Conservation (phyloP, 2,797 vertebrate genomes). For the Poecilia picta region DNA sequence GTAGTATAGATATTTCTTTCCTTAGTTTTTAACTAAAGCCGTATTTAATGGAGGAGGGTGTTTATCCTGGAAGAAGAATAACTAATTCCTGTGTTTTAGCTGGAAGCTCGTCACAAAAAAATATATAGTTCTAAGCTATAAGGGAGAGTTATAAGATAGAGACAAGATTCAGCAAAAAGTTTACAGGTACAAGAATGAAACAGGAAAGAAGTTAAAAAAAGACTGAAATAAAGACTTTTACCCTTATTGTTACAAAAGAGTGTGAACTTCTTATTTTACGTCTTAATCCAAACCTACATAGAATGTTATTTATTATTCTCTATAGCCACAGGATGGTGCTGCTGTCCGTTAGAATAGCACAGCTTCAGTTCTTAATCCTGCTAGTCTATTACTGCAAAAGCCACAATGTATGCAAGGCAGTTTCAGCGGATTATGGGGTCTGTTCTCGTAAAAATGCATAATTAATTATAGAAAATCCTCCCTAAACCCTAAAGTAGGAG, state of each 20-base stretch:
- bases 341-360: background rate
- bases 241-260: background rate
- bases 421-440: background rate
- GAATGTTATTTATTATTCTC: background rate
- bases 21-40: too few species aligned
- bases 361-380: background rate
- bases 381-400: background rate
- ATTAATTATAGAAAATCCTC: constrained; percentile 2
- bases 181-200: background rate
- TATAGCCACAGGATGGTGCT: constrained; percentile 13
- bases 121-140: background rate
- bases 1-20: too few species aligned
- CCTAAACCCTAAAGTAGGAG: background rate
- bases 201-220: background rate
- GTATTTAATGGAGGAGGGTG: background rate
- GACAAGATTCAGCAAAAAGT: background rate
- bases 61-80: background rate
- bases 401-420: background rate
- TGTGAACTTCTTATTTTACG: background rate
- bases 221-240: background rate
- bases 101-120: background rate
- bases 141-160: background rate
- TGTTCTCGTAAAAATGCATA: background rate
- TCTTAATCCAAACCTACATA: background rate
- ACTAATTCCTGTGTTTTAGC: background rate